Conservation (phyloP, 2,113 vertebrate genomes). For the Pedionomus torquatus region DNA sequence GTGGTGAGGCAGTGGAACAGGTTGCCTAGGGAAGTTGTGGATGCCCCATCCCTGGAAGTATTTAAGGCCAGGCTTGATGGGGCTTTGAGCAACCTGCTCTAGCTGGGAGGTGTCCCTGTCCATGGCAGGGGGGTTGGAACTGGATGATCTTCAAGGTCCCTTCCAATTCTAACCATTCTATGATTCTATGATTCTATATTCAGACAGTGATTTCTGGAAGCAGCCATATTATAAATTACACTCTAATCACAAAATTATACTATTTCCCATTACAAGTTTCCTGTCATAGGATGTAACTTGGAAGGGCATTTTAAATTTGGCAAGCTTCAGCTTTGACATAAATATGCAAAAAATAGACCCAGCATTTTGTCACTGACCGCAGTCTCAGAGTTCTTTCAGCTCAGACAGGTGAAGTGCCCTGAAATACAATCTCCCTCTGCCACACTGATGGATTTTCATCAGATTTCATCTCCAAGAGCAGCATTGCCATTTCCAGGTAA, state of each 20-base stretch:
- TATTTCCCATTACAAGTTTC: background rate
- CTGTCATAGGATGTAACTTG: background rate
- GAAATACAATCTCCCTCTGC: background rate
- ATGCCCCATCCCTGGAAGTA: no score
- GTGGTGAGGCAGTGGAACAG: no score
- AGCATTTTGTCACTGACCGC: conserved; percentile 13
- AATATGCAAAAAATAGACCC: background rate
- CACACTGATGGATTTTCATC: conserved; percentile 13
- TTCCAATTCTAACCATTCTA: no score
- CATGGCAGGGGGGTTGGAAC: no score
- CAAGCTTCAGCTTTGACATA: background rate
- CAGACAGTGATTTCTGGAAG: background rate
- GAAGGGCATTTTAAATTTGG: background rate
- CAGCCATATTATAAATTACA: background rate
- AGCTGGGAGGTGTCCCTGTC: no score
- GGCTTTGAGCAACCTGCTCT: no score
- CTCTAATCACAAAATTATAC: background rate
- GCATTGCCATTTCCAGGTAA: conserved; percentile 1
- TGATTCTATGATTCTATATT: no score
- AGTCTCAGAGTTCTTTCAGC: background rate
- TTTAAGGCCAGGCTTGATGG: no score
- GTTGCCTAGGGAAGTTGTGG: no score
- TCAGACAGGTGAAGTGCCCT: background rate
- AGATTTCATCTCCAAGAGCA: background rate
- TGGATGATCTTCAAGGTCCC: no score